phyloP scores from a whole-genome alignment of 2,113 vertebrate genomes.

The Pipra filicauda region DNA sequence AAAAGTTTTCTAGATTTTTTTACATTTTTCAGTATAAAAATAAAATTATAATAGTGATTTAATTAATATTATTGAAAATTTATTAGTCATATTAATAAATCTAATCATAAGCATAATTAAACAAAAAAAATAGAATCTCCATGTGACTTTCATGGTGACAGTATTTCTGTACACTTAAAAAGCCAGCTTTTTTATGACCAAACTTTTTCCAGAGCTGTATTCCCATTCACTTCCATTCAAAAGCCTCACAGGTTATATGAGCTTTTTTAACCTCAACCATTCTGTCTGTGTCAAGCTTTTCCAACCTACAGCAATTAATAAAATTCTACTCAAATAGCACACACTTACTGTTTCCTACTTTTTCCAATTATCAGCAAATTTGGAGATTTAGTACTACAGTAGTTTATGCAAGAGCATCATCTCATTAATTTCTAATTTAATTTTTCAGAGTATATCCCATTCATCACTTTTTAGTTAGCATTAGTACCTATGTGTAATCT shows the following conservation, averaged over 20 bases:
- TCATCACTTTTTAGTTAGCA: accelerated
- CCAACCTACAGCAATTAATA: neutral
- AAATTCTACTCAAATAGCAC: neutral
- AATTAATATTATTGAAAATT: neutral
- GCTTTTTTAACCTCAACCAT: neutral
- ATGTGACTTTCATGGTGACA: neutral
- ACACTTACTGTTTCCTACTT: neutral
- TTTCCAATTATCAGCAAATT: neutral
- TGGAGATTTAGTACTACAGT: neutral
- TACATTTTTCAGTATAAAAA: neutral
- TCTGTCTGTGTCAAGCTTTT: neutral
- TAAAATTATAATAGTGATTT: neutral
- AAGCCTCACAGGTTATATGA: neutral
- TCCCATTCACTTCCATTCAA: neutral
- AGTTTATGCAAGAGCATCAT: neutral
- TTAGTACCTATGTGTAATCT: neutral
- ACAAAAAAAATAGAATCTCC: neutral
- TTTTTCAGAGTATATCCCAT: neutral
- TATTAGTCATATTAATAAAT: neutral
- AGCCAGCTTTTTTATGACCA: neutral
- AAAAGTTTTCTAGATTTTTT: neutral
- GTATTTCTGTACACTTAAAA: neutral
- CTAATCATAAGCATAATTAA: neutral
- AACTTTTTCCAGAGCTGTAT: neutral
- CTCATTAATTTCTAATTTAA: neutral